These are phyloP conservation scores for Sinella curviseta DNA, from an alignment of 1,140 invertebrate genomes.

Conservation along the genomic window DNA sequence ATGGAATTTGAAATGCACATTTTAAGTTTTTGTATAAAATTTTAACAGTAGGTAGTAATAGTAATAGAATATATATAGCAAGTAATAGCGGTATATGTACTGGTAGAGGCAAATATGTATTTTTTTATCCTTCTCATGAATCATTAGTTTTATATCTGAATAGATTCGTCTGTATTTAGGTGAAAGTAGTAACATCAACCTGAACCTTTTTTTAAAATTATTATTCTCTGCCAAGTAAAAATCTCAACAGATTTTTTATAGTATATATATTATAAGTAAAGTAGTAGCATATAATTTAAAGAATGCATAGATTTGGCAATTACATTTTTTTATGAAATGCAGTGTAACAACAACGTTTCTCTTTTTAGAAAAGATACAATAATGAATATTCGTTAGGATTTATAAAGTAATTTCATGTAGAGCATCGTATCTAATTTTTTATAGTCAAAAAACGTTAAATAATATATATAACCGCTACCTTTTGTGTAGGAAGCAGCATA, in stretches of 20 bases:
- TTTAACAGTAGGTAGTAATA: background rate
- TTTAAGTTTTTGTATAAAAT: background rate
- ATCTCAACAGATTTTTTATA: background rate
- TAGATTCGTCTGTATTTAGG: background rate
- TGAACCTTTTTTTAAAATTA: too few relatives aligned
- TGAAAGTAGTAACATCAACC: background rate
- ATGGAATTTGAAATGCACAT: background rate
- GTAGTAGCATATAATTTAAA: background rate
- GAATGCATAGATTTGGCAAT: conserved; percentile 23
- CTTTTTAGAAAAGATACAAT: background rate
- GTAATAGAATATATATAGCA: background rate
- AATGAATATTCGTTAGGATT: background rate
- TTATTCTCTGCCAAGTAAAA: background rate
- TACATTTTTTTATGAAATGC: background rate
- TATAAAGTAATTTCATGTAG: background rate
- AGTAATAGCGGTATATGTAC: too few relatives aligned
- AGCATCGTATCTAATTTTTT: background rate
- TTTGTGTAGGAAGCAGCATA: too few relatives aligned
- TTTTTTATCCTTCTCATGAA: too few relatives aligned
- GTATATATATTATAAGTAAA: background rate
- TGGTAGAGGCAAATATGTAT: background rate
- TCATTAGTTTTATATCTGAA: too few relatives aligned
- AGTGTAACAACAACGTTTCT: too few relatives aligned
- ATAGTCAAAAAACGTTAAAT: too few relatives aligned
- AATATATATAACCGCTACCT: too few relatives aligned